Base-by-base conservation (phyloP, 92 coral and sea anemone genomes). In the Pocillopora meandrina region DNA sequence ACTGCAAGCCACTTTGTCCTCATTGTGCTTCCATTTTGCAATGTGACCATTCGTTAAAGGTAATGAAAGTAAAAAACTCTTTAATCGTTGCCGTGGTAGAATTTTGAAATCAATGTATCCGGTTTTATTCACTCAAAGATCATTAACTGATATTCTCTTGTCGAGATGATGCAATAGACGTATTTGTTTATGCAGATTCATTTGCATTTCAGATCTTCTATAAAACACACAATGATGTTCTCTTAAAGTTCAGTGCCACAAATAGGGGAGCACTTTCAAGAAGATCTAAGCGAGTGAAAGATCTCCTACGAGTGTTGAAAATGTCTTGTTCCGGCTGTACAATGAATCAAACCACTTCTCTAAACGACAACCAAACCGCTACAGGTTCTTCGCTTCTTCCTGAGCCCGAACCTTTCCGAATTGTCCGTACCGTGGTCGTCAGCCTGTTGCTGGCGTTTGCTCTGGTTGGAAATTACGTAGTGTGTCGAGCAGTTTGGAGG, bases 401-500 rank as follows among this genome's bases (percentile, higher is more conserved):
- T 17, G 86, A 83, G 74, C 86, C 86, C 21, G 80, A 83, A 16
- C 71, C 64, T 13, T n/a, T 64, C 13, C 55, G 86, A 26, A 26
- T 83, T 74, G 18, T 14, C 62, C 86, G 80, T 34, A 83, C 72
- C 1, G 74, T 76, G 42, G 65, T 84, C 67, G 76, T 84, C 77
- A 42, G 75, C 56, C 68, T 84, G 61, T 76, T 75, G 67, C 65
- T 76, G 58, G 75, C 58, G 56, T 59, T 77, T 34, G 59, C 88
- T 16, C 36, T 84, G 61, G 67, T 76, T 56, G 88, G 88, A 56
- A 84, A 84, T 76, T 84, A 34, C 20, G 88, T 84, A 31, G 82
- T 84, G 83, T 84, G 75, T 67, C 82, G 82, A 76, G 88, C 83
- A 84, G 88, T 77, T 3, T 75, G 82, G 82, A 77, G 69, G 59